These are phyloP conservation scores for Xenops minutus DNA, from an alignment of 2,797 vertebrate species.

Conservation along the genomic window DNA sequence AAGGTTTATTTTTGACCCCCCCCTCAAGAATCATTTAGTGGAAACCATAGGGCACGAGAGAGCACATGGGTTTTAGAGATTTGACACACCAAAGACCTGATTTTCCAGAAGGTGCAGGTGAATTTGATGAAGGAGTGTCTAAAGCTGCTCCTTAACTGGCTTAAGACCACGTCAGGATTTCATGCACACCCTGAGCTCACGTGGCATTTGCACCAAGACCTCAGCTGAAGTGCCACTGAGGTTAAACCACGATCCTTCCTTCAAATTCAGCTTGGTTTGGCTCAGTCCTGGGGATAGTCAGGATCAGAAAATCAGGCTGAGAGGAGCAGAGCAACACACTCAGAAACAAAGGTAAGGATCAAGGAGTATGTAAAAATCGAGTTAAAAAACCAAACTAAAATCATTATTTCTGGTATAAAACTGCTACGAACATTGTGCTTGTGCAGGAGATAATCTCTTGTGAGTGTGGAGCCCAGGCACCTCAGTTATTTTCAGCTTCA, in stretches of 20 bases:
- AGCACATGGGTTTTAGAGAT: background rate
- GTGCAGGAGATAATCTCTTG: background rate
- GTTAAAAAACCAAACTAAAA: background rate
- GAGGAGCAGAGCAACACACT: background rate
- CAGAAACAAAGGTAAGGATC: background rate
- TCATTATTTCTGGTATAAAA: conserved; percentile 26
- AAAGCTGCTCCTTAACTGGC: background rate
- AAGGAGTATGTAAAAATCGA: background rate
- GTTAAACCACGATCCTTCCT: background rate
- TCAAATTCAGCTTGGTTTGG: background rate
- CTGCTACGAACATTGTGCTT: background rate
- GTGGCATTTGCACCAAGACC: background rate
- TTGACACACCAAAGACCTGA: background rate
- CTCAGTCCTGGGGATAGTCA: background rate
- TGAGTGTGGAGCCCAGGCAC: background rate
- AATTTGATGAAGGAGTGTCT: background rate
- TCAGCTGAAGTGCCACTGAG: background rate
- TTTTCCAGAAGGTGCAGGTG: background rate
- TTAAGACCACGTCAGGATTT: background rate
- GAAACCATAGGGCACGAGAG: background rate
- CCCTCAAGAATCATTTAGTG: background rate
- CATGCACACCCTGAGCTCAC: rapidly evolving
- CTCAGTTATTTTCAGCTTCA: conserved; percentile 1
- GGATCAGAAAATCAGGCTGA: background rate
- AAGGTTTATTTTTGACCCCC: background rate